A percentile compares a stretch with the other conserved stretches of the same genome.
phyloP scores from a whole-genome alignment of 2,113 vertebrate species.

The Gyps fulvus region DNA sequence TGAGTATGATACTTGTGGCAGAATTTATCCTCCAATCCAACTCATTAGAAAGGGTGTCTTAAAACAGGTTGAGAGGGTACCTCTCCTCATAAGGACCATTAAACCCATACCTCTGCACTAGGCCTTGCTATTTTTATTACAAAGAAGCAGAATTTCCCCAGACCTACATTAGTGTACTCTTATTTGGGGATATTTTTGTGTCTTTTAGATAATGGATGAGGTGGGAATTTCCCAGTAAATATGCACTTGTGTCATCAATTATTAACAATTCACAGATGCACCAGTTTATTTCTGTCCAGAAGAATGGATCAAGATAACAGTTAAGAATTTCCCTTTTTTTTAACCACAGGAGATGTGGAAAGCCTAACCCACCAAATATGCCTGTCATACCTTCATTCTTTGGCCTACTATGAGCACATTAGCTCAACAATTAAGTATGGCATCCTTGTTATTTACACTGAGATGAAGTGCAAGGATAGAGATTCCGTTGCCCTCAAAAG shows the following conservation, averaged over 20 bases:
- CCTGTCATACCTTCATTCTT: not conserved
- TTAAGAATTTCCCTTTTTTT: not conserved
- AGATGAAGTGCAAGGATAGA: not conserved
- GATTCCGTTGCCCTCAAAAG: not conserved
- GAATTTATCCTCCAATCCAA: not conserved
- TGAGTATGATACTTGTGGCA: not conserved
- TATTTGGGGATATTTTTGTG: not conserved
- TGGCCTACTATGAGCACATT: not conserved
- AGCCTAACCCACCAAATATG: not conserved
- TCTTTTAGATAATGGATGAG: slow-evolving; percentile 23
- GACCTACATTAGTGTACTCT: not conserved
- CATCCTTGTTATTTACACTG: not conserved
- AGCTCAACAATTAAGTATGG: not conserved
- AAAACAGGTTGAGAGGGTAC: not conserved
- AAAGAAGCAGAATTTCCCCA: not conserved
- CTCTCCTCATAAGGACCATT: not conserved
- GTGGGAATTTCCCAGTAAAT: slow-evolving; percentile 7
- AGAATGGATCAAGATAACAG: not conserved
- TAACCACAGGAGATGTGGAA: not conserved
- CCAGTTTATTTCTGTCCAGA: not conserved
- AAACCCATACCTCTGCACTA: not conserved
- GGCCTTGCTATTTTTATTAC: not conserved
- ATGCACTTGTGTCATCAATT: not conserved
- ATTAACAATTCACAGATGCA: not conserved
- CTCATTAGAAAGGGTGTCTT: not conserved